Conservation (phyloP, 2,797 vertebrate genomes). For the Poecilia velifera region DNA sequence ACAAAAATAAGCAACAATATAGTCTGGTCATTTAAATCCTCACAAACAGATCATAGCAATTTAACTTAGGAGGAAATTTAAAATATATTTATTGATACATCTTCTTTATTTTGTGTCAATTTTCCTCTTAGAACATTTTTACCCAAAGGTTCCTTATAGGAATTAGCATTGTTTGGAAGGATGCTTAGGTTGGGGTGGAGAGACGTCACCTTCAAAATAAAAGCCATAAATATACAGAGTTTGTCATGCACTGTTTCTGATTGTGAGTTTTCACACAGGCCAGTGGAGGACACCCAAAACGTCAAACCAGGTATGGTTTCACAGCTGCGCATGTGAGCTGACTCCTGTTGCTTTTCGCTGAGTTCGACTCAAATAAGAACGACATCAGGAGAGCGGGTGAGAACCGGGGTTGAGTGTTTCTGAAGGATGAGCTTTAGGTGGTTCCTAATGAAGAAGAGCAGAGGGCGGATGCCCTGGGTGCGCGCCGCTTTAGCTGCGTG, state of each 20-base stretch:
- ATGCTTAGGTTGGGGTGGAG: neutral
- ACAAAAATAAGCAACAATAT: neutral
- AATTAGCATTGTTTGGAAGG: neutral
- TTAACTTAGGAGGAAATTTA: neutral
- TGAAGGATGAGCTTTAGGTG: neutral
- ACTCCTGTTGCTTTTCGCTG: neutral
- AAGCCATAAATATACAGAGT: neutral
- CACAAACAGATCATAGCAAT: neutral
- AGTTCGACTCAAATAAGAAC: neutral
- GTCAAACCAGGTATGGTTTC: neutral
- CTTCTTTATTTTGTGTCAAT: neutral
- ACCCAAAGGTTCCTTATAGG: neutral
- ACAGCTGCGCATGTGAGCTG: no score
- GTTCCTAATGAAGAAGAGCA: constrained; percentile 50
- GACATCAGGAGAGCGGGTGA: constrained; percentile 18
- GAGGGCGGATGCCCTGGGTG: constrained; percentile 23
- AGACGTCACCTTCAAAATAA: neutral
- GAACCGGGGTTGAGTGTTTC: constrained; percentile 1
- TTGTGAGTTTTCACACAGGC: neutral
- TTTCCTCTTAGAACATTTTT: neutral
- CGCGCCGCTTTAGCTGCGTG: constrained; percentile 44
- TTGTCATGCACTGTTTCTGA: neutral
- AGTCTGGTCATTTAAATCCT: neutral
- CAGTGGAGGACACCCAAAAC: neutral
- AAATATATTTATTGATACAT: neutral